These are phyloP conservation scores for Capra hircus DNA, from an alignment of 2,113 vertebrate species.

Conservation along the genomic window DNA sequence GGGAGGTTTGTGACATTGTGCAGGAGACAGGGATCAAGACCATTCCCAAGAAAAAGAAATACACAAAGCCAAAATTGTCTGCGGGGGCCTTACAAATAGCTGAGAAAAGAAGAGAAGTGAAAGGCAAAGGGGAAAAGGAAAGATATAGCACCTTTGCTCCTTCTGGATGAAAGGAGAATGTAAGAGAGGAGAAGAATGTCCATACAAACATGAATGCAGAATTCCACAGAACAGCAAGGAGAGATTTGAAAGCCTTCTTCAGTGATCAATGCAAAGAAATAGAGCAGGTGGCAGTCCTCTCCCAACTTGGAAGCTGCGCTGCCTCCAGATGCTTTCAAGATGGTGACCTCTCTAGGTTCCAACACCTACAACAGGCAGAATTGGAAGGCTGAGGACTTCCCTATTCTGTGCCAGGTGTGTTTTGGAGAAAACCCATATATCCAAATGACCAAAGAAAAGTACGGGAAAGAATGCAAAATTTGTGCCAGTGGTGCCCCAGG, in stretches of 20 bases:
- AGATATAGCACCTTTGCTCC: background rate
- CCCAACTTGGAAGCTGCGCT: background rate
- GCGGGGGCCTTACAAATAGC: background rate
- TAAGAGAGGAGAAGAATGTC: no score
- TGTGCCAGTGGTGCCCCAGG: conserved; percentile 98
- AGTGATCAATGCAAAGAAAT: background rate
- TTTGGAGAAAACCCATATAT: background rate
- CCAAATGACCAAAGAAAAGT: background rate
- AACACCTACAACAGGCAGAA: conserved; percentile 98
- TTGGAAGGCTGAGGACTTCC: conserved; percentile 92
- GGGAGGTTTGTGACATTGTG: background rate
- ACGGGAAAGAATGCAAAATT: conserved; percentile 71
- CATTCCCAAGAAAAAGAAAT: background rate
- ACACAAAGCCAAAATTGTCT: background rate
- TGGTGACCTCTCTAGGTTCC: conserved; percentile 96
- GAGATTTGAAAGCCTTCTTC: background rate
- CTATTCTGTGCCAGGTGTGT: background rate
- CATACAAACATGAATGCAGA: background rate
- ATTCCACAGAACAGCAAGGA: background rate
- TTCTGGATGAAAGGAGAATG: no score
- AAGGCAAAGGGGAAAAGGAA: background rate
- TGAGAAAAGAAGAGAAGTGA: background rate
- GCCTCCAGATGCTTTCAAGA: conserved; percentile 74
- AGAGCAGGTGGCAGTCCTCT: background rate
- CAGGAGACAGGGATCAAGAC: background rate